phyloP scores from a whole-genome alignment of 2,888 invertebrate genomes.

The Beris chalybata region DNA sequence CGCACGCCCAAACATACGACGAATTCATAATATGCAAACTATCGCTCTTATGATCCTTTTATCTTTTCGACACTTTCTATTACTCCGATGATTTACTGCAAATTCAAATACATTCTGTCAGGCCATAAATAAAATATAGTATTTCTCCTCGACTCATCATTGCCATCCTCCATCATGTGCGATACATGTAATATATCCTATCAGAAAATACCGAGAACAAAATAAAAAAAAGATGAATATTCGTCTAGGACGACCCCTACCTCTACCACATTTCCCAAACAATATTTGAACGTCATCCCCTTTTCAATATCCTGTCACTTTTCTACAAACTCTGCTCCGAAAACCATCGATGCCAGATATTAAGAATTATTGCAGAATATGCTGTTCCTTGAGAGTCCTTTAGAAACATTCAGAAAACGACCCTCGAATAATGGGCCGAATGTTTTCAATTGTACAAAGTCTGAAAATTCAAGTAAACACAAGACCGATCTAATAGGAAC shows the following conservation, averaged over 20 bases:
- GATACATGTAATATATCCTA: neutral
- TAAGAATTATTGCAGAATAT: too few species aligned
- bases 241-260: neutral
- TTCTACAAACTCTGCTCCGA: neutral
- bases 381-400: too few species aligned
- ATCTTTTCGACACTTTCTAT: constrained; percentile 35
- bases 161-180: neutral
- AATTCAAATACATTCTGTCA: constrained; percentile 37
- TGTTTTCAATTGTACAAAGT: too few species aligned
- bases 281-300: constrained; percentile 7
- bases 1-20: too few species aligned
- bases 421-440: too few species aligned
- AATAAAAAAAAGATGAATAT: neutral
- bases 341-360: constrained; percentile 3
- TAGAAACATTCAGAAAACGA: too few species aligned
- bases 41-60: constrained; percentile 29
- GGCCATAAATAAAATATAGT: constrained; percentile 31
- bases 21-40: constrained; percentile 9
- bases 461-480: too few species aligned
- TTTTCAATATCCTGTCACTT: constrained; percentile 18
- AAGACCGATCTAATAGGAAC: too few species aligned
- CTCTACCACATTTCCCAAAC: constrained; percentile 1
- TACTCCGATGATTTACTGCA: constrained; percentile 36
- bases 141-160: constrained; percentile 26
- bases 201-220: neutral